phyloP scores from a whole-genome alignment of 2,113 vertebrate species.

The Cettia cetti region DNA sequence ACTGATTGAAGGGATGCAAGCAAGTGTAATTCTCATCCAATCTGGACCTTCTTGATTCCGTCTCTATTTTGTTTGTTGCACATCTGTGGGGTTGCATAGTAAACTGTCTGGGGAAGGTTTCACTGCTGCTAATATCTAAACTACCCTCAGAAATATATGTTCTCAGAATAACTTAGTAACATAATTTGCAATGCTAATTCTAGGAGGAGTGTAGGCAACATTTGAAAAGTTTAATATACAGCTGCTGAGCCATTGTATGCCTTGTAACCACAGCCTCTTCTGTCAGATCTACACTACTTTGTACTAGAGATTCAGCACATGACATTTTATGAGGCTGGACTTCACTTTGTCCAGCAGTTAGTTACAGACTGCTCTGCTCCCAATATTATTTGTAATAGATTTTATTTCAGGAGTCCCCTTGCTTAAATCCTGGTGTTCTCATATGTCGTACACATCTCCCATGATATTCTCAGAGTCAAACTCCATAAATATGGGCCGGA shows the following conservation, averaged over 20 bases:
- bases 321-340: not conserved
- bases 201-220: not conserved
- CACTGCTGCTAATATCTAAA: not conserved
- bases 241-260: not conserved
- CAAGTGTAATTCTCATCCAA: not conserved
- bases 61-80: not conserved
- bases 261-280: not conserved
- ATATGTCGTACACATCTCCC: not conserved
- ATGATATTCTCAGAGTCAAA: not conserved
- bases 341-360: not conserved
- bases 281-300: not conserved
- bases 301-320: not conserved
- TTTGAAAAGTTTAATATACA: not conserved
- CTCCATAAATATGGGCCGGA: not conserved
- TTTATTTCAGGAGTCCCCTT: not conserved
- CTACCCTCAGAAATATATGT: not conserved
- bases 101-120: not conserved
- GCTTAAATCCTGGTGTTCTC: not conserved
- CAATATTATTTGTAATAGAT: not conserved
- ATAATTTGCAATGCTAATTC: not conserved
- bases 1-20: not conserved
- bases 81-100: not conserved
- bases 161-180: not conserved
- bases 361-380: not conserved
- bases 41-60: not conserved